Conservation (phyloP, 1,140 invertebrate species). For the Drosophila micromelanica region DNA sequence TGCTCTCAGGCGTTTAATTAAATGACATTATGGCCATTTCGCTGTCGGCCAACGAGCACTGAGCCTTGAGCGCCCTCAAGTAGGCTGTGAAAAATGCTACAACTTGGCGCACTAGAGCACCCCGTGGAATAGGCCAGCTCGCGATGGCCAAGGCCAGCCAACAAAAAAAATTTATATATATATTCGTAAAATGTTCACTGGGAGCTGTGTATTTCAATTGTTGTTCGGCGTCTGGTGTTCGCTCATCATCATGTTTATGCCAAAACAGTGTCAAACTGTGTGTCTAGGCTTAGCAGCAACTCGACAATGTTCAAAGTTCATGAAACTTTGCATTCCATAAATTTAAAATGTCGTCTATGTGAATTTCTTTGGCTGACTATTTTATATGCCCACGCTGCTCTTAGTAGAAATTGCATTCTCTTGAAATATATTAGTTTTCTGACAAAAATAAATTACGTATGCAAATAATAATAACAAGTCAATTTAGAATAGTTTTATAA, state of each 20-base stretch:
- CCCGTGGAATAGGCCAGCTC: slow-evolving; percentile 30
- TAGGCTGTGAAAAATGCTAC: slow-evolving; percentile 72
- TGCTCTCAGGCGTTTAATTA: slow-evolving; percentile 82
- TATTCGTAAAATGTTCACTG: slow-evolving; percentile 56
- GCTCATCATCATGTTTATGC: slow-evolving; percentile 47
- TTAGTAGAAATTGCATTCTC: background rate
- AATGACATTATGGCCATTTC: slow-evolving; percentile 77
- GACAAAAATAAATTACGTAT: no score
- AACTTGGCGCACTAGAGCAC: slow-evolving; percentile 41
- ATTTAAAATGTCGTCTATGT: slow-evolving; percentile 11
- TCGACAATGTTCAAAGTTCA: slow-evolving; percentile 15
- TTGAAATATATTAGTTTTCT: no score
- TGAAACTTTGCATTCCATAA: slow-evolving; percentile 9
- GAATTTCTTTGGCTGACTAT: background rate
- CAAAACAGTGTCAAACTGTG: slow-evolving; percentile 21
- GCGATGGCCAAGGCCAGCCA: background rate
- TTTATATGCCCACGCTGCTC: background rate
- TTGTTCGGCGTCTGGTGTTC: slow-evolving; percentile 62
- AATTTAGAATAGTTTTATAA: no score
- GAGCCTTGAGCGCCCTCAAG: slow-evolving; percentile 16
- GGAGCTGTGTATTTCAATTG: slow-evolving; percentile 80
- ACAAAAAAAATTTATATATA: background rate
- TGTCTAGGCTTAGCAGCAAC: slow-evolving; percentile 20
- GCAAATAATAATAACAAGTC: no score
- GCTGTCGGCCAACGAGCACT: slow-evolving; percentile 35